These are phyloP conservation scores for Crocallis elinguaria DNA, from an alignment of 2,888 invertebrate genomes.

Conservation along the genomic window DNA sequence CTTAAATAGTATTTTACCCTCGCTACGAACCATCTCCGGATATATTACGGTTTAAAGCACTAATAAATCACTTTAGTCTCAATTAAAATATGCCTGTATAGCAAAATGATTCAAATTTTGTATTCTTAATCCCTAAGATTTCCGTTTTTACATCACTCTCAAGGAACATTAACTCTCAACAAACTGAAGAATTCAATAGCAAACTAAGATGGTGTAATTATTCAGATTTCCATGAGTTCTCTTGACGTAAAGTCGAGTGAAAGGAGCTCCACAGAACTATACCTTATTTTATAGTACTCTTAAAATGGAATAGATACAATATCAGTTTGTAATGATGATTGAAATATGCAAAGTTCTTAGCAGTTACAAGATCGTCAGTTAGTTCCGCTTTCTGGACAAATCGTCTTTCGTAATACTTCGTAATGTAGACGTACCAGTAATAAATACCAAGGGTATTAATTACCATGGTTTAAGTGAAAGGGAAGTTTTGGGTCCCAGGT, in stretches of 20 bases:
- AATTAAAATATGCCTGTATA: background rate
- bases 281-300: background rate
- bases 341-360: conserved; percentile 17
- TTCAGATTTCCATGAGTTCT: too few species aligned
- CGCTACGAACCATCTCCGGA: conserved; percentile 12
- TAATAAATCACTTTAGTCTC: conserved; percentile 2
- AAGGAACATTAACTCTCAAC: too few species aligned
- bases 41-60: conserved; percentile 12
- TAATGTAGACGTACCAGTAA: conserved; percentile 10
- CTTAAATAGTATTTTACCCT: conserved; percentile 23
- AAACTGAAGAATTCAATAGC: too few species aligned
- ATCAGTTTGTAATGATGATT: conserved; percentile 1
- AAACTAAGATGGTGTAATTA: too few species aligned
- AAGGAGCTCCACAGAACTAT: too few species aligned
- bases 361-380: conserved; percentile 9
- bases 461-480: conserved; percentile 33
- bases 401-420: conserved; percentile 16
- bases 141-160: too few species aligned
- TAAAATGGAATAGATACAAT: background rate
- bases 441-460: conserved; percentile 9
- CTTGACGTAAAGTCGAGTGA: too few species aligned
- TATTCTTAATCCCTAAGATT: too few species aligned
- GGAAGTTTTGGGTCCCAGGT: conserved; percentile 21
- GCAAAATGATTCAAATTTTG: too few species aligned
- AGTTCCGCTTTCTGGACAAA: conserved; percentile 36